A percentile compares a stretch with the other conserved stretches of the same genome.
These are phyloP conservation scores for Pollenia griseotomentosa DNA, from an alignment of 2,888 invertebrate species.

Conservation along the genomic window DNA sequence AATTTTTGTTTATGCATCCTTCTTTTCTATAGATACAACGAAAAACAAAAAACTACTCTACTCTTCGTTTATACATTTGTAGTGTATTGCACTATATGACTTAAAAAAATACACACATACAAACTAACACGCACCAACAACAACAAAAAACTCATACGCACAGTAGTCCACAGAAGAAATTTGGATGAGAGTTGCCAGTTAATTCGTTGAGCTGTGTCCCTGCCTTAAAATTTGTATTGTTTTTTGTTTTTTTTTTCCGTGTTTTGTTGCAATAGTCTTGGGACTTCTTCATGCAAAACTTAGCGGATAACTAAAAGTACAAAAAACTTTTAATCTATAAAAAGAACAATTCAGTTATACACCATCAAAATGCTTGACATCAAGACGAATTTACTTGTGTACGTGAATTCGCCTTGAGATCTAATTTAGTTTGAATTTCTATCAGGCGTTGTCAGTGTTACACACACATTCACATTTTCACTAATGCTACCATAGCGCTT, in stretches of 20 bases:
- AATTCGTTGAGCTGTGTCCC: neutral
- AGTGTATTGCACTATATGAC: constrained; percentile 15
- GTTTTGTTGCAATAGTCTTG: no score
- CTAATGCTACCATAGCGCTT: no score
- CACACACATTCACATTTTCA: no score
- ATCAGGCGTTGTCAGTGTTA: no score
- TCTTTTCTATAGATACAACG: neutral
- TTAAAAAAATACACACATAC: neutral
- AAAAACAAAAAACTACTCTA: neutral
- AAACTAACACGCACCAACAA: neutral
- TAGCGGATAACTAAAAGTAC: no score
- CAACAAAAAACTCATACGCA: constrained; percentile 9
- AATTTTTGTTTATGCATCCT: constrained; percentile 42
- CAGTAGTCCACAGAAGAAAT: constrained; percentile 18
- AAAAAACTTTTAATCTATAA: no score
- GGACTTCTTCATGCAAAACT: no score
- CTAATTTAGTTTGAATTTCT: no score
- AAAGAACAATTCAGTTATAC: no score
- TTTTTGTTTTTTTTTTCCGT: neutral
- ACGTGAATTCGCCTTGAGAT: no score
- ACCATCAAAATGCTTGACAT: no score
- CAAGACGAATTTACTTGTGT: no score
- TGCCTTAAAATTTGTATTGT: neutral
- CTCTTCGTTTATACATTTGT: constrained; percentile 6
- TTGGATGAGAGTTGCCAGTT: neutral